phyloP scores from a whole-genome alignment of 2,888 invertebrate species.

The Tachina fera region DNA sequence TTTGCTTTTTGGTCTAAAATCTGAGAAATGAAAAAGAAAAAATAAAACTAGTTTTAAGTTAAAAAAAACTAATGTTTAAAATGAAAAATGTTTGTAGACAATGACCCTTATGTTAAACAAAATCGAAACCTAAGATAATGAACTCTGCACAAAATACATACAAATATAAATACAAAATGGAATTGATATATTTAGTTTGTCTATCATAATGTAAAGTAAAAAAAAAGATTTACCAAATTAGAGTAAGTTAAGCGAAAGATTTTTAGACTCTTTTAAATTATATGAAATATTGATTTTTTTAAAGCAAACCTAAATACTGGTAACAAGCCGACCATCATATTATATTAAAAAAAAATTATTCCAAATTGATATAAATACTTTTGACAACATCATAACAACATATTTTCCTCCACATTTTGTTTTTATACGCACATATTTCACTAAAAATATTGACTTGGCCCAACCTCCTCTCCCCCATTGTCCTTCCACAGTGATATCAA shows the following conservation, averaged over 20 bases:
- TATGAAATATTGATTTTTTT: conserved; percentile 54
- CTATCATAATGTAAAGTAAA: not conserved
- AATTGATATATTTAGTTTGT: conserved; percentile 21
- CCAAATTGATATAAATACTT: conserved; percentile 55
- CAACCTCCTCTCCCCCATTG: not conserved
- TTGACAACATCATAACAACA: conserved; percentile 65
- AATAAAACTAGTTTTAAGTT: conserved; percentile 60
- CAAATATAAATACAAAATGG: not conserved
- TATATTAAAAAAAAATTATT: conserved; percentile 17
- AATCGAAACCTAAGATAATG: conserved; percentile 54
- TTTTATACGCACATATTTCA: not conserved
- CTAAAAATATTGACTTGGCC: conserved; percentile 22
- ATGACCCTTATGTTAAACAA: conserved; percentile 60
- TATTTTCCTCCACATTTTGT: not conserved
- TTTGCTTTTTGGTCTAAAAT: conserved; percentile 33
- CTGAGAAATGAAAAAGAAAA: conserved; percentile 20
- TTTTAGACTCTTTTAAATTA: not conserved
- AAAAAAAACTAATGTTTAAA: not conserved
- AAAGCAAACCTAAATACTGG: too few species aligned
- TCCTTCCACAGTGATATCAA: not conserved
- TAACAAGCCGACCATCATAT: too few species aligned
- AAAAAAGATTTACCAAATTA: conserved; percentile 26
- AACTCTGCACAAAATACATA: conserved; percentile 38
- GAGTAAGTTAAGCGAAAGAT: not conserved
- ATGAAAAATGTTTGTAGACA: conserved; percentile 56